A percentile compares a stretch with the other conserved stretches of the same genome.
Evolutionary conservation across 2,888 invertebrate species (phyloP).

Genomic region (Spialia ferax): DNA sequence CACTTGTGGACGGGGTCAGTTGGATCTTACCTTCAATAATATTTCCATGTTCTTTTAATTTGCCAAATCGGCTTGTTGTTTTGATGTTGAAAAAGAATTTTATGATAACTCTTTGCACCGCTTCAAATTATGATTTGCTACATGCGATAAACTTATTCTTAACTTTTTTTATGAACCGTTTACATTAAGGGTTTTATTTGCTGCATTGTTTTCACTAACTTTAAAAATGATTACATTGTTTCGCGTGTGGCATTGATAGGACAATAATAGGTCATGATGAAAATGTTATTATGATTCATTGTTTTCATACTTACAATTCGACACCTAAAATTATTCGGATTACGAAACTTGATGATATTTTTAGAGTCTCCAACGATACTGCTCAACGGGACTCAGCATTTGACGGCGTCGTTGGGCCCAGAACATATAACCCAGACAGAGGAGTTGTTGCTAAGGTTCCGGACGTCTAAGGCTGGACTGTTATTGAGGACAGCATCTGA

Average conservation of each 20-base stretch:
- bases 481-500: slow-evolving; percentile 93
- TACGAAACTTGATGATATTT: slow-evolving; percentile 45
- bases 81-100: neutral
- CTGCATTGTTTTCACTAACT: neutral
- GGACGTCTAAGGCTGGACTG: slow-evolving; percentile 92
- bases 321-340: neutral
- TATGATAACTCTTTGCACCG: neutral
- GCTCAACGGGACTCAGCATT: slow-evolving; percentile 96
- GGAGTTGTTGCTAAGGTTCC: slow-evolving; percentile 94
- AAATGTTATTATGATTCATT: neutral
- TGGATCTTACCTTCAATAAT: neutral
- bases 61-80: neutral
- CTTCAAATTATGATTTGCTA: neutral
- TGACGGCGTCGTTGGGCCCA: slow-evolving; percentile 91
- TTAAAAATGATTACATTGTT: slow-evolving; percentile 6
- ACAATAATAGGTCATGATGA: slow-evolving; percentile 4
- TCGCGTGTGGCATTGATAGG: slow-evolving; percentile 6
- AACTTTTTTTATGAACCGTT: neutral
- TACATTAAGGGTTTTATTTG: neutral
- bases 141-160: neutral
- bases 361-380: slow-evolving; percentile 95
- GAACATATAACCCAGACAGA: slow-evolving; percentile 96
- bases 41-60: neutral
- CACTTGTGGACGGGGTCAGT: slow-evolving; percentile 94
- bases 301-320: neutral